These are phyloP conservation scores for Abrostola triplasia DNA, from an alignment of 2,888 invertebrate species.

Conservation along the genomic window DNA sequence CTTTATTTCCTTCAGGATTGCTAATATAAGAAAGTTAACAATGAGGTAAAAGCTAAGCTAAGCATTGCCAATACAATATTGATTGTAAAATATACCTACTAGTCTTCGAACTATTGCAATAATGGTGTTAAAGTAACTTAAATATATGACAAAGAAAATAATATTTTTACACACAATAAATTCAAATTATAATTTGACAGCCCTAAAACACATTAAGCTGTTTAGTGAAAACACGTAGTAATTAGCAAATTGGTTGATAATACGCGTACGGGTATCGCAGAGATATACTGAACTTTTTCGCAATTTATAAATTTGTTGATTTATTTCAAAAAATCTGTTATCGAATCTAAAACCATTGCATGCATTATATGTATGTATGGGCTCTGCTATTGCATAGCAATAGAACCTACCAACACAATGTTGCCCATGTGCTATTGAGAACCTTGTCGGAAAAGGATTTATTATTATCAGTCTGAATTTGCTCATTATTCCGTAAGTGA, in stretches of 20 bases:
- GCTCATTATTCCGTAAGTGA: constrained; percentile 21
- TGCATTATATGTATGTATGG: too few species aligned
- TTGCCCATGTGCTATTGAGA: neutral
- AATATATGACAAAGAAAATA: neutral
- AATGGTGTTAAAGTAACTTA: neutral
- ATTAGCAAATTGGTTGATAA: neutral
- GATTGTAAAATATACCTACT: neutral
- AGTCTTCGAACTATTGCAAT: neutral
- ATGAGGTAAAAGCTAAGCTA: neutral
- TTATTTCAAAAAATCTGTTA: too few species aligned
- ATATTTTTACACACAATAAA: constrained; percentile 3
- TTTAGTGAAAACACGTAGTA: neutral
- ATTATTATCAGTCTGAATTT: constrained; percentile 3
- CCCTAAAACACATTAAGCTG: neutral
- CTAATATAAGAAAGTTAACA: neutral
- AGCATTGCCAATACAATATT: neutral
- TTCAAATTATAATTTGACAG: constrained; percentile 1
- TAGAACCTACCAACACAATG: neutral
- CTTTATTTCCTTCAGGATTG: too few species aligned
- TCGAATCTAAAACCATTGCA: too few species aligned
- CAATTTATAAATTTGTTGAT: too few species aligned
- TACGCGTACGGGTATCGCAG: too few species aligned
- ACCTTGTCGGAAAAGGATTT: neutral
- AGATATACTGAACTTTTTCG: too few species aligned
- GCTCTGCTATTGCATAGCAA: neutral